Evolutionary conservation across 1,140 invertebrate species (phyloP), one percentile per base, ranked within the genome.

Genomic region (Temnothorax longispinosus): DNA sequence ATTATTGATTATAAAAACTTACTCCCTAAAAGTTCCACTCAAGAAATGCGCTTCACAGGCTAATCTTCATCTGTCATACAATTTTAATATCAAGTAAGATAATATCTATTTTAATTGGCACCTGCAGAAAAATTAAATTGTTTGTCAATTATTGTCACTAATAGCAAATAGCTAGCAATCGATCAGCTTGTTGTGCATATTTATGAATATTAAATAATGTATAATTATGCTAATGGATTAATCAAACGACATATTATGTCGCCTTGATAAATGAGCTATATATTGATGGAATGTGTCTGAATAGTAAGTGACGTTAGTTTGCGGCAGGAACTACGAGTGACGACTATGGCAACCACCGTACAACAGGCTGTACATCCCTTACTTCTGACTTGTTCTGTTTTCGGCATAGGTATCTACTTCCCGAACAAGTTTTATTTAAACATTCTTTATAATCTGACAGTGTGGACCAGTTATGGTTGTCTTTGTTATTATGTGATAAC

Each of bases 141-240:
- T 74, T 35, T 44, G 10, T 0, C 44, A 77, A n/a, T 64, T 15
- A 60, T 77, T n/a, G 13, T 18, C 18, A 32, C 2, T 35, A 78
- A 64, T 50, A 50, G 5, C 7, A 47, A 0, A 47, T 47, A 2
- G 35, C 10, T 32, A 15, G 11, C 18, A 5, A 47, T 62, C 21
- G 21, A 77, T 77, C 27, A 27, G 35, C 4, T 78, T 0, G 35
- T 47, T 47, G 15, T 10, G 15, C 64, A 15, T 50, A 7, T 77
- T 76, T 77, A 47, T 13, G 2, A 35, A 5, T 65, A 35, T 78
- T 78, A 78, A 78, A 15, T 78, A 1, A 78, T 64, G 3, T 15
- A 62, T 27, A 27, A 27, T 62, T 1, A 11, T 27, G 27, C 1
- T 58, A 76, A 44, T 44, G 6, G 10, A 64, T 47, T 58, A 8